Evolutionary conservation across 1,140 invertebrate genomes (phyloP), one percentile per base, ranked within the genome.

Genomic region (Drosophila carrolli): DNA sequence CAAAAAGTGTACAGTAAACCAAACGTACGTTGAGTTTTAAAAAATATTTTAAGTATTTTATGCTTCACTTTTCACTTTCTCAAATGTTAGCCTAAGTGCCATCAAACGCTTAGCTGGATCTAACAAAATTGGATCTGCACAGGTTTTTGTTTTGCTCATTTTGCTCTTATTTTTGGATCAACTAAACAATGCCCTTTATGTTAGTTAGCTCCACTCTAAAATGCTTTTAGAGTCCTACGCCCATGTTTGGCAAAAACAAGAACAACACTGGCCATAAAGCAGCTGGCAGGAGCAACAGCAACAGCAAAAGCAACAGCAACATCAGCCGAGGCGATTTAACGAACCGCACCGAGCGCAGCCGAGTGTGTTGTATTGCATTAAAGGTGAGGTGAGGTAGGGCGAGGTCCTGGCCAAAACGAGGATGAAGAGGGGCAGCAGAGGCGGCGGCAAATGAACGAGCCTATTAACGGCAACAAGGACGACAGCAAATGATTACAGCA

Each of bases 301-400:
- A 19, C 19, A 19, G 19, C 19, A 19, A 19, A 1, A 19, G 19
- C 19, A 16, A 16, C 16, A 61, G 68, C 37, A 54, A 46, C 46
- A 66, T 10, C 58, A 44, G 70, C 65, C 81, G 73, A 86, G 61
- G 60, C 65, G 77, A 89, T 76, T 78, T 89, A 89, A 89, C 84
- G 84, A 89, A 88, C 84, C 83, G 84, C 80, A 89, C 79, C 83
- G 84, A 86, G 61, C 72, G 75, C 83, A 86, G 83, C 83, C 83
- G 83, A 83, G 66, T 86, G 83, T 88, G 84, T 88, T 83, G 83
- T 88, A 88, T 88, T 86, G 83, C 83, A 86, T 86, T 86, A 88
- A 86, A 82, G 78, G 81, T 84, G 62, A 68, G 78, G 73, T 61
- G 65, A 77, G 48, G 48, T 14, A 10, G 7, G 46, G 3, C 23